phyloP scores from a whole-genome alignment of 2,888 invertebrate species.

The Dicranocentrus wangi region DNA sequence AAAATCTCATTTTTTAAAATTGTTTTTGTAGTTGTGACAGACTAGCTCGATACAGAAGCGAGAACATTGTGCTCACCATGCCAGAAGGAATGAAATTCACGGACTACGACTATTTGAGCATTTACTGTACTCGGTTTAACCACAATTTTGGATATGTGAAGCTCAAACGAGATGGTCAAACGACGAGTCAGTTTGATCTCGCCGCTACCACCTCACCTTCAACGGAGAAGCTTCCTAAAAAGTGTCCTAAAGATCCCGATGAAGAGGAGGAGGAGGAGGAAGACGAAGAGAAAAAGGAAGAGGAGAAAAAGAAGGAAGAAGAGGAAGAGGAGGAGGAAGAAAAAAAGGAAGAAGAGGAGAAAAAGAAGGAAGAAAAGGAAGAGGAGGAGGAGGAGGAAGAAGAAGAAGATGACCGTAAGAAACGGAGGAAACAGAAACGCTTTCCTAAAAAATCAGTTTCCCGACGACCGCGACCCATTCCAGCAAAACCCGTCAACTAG shows the following conservation, averaged over 20 bases:
- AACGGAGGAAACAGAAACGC: background rate
- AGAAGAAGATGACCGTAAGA: background rate
- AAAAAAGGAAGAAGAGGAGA: conserved; percentile 12
- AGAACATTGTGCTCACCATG: conserved; percentile 91
- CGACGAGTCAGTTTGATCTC: conserved; percentile 77
- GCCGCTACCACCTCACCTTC: background rate
- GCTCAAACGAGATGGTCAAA: conserved; percentile 88
- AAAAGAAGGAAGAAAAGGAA: conserved; percentile 24
- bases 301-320: conserved; percentile 20
- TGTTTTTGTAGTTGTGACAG: conserved; percentile 79
- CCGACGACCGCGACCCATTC: no score
- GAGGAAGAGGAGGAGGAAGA: background rate
- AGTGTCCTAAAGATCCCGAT: conserved; percentile 43
- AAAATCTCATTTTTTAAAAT: background rate
- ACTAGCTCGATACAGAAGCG: conserved; percentile 88
- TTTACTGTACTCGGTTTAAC: conserved; percentile 90
- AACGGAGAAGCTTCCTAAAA: conserved; percentile 25
- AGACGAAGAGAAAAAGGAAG: conserved; percentile 31
- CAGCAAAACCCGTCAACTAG: no score
- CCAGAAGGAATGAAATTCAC: conserved; percentile 89
- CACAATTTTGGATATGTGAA: conserved; percentile 93
- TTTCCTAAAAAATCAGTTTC: no score
- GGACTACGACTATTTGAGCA: conserved; percentile 92
- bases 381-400: conserved; percentile 38
- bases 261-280: conserved; percentile 34